Evolutionary conservation across 1,140 invertebrate genomes (phyloP).

Genomic region (Calosoma granatense): DNA sequence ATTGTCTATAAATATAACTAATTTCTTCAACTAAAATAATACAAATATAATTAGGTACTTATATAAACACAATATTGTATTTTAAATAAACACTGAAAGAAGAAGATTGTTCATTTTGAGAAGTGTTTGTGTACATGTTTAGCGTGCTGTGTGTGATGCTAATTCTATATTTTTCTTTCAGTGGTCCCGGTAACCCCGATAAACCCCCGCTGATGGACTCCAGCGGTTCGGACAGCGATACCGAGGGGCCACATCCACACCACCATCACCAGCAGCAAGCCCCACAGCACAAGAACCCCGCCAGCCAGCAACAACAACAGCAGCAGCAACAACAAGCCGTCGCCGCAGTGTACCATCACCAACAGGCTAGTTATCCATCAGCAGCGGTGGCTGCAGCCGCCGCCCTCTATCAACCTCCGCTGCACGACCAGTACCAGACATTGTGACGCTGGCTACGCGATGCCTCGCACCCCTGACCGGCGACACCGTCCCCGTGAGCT

Average conservation of each 20-base stretch:
- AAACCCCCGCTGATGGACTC: conserved; percentile 30
- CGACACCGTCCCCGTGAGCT: neutral
- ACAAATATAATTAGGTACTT: too few relatives aligned
- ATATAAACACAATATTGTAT: too few relatives aligned
- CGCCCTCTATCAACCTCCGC: conserved; percentile 27
- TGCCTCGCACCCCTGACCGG: neutral
- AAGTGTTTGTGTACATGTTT: too few relatives aligned
- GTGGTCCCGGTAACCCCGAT: conserved; percentile 27
- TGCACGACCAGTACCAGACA: conserved; percentile 32
- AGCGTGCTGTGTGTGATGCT: too few relatives aligned
- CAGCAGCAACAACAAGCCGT: conserved; percentile 23
- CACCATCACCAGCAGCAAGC: conserved; percentile 19
- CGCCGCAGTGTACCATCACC: conserved; percentile 24
- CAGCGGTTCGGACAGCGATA: conserved; percentile 32
- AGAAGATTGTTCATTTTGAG: too few relatives aligned
- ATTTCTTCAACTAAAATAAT: too few relatives aligned
- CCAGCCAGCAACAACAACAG: conserved; percentile 18
- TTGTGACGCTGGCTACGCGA: conserved; percentile 33
- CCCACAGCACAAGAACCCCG: neutral
- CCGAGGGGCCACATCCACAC: conserved; percentile 24
- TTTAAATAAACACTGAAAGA: too few relatives aligned
- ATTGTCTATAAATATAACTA: too few relatives aligned
- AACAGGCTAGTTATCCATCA: conserved; percentile 16
- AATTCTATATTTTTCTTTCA: conserved; percentile 23
- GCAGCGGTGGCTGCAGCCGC: neutral